A percentile compares a stretch with the other conserved stretches of the same genome.
phyloP scores from a whole-genome alignment of 2,888 invertebrate genomes.

The Belgica antarctica region DNA sequence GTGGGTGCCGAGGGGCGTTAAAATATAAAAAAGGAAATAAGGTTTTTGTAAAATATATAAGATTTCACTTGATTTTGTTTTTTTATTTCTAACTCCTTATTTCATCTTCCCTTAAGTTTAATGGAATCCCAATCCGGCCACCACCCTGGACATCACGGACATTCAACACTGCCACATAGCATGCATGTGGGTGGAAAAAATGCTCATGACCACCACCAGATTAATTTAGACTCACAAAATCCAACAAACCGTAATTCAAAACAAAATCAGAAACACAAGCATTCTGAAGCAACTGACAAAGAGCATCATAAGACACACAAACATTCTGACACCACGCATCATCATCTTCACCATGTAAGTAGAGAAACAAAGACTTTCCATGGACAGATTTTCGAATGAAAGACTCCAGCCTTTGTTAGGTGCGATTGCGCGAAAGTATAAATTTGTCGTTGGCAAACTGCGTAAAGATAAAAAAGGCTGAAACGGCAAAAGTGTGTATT shows the following conservation, averaged over 20 bases:
- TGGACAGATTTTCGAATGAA: too few relatives aligned
- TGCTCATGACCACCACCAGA: constrained; percentile 8
- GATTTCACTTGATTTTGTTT: not conserved
- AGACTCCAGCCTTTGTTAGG: too few relatives aligned
- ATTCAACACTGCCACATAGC: constrained; percentile 5
- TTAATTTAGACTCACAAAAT: constrained; percentile 21
- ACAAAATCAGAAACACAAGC: constrained; percentile 19
- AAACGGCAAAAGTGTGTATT: too few relatives aligned
- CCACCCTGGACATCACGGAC: constrained; percentile 39
- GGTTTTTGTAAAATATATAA: too few relatives aligned
- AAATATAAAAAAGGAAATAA: too few relatives aligned
- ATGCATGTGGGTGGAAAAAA: constrained; percentile 27
- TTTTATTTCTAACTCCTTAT: not conserved
- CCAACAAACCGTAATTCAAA: constrained; percentile 4
- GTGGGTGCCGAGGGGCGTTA: too few relatives aligned
- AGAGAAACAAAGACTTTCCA: too few relatives aligned
- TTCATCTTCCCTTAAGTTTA: constrained; percentile 12
- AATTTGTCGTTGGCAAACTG: not conserved
- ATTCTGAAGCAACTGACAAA: not conserved
- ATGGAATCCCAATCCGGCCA: constrained; percentile 34
- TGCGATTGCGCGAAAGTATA: not conserved
- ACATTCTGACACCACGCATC: constrained; percentile 14
- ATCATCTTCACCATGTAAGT: constrained; percentile 40
- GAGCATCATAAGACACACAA: constrained; percentile 22
- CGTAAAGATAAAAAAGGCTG: too few relatives aligned